Evolutionary conservation across 2,888 invertebrate genomes (phyloP).

Genomic region (Atrina japonica): DNA sequence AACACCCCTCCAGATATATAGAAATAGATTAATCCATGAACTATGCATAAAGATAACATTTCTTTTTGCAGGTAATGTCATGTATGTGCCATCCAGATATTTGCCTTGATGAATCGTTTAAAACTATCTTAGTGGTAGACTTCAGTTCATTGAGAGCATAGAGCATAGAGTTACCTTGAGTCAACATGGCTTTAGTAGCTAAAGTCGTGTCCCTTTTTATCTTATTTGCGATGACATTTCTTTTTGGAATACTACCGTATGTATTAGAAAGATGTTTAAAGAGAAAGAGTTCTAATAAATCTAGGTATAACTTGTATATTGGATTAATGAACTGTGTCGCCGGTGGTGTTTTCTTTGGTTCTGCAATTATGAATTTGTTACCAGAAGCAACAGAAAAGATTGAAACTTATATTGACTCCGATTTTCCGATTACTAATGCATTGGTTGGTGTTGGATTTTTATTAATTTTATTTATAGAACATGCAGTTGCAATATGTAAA

Average conservation of each 20-base stretch:
- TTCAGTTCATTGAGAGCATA: too few relatives aligned
- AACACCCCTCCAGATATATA: too few relatives aligned
- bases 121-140: too few relatives aligned
- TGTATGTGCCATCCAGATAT: too few relatives aligned
- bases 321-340: slow-evolving; percentile 73
- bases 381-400: slow-evolving; percentile 78
- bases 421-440: slow-evolving; percentile 36
- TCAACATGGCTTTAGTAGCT: slow-evolving; percentile 29
- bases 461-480: slow-evolving; percentile 35
- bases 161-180: too few relatives aligned
- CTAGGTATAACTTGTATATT: slow-evolving; percentile 39
- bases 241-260: slow-evolving; percentile 49
- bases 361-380: slow-evolving; percentile 79
- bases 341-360: slow-evolving; percentile 80
- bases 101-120: too few relatives aligned
- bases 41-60: too few relatives aligned
- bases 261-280: slow-evolving; percentile 40
- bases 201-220: slow-evolving; percentile 52
- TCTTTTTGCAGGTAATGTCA: too few relatives aligned
- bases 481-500: slow-evolving; percentile 29
- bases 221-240: slow-evolving; percentile 49
- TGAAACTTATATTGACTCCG: slow-evolving; percentile 31
- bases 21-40: too few relatives aligned
- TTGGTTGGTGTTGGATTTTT: slow-evolving; percentile 35
- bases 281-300: slow-evolving; percentile 28